These are phyloP conservation scores for Podiceps cristatus DNA, from an alignment of 2,113 vertebrate species.

Conservation along the genomic window DNA sequence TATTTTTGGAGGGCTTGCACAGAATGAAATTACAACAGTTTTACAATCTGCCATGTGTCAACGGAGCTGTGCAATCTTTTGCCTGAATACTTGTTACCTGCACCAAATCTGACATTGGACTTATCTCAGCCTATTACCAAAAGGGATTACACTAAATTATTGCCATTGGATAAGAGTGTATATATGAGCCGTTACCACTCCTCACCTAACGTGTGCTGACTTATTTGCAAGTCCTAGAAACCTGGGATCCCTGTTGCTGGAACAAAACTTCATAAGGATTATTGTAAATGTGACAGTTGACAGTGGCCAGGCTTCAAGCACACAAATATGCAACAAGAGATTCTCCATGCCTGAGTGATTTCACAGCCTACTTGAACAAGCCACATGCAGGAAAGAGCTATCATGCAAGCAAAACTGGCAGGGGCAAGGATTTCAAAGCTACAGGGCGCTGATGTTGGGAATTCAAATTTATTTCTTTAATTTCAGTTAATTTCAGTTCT, in stretches of 20 bases:
- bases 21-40: neutral
- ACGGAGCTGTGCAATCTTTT: neutral
- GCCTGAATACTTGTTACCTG: neutral
- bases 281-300: neutral
- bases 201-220: neutral
- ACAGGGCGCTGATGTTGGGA: neutral
- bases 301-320: neutral
- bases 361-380: neutral
- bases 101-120: neutral
- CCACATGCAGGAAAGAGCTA: neutral
- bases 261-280: neutral
- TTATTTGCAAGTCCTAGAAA: neutral
- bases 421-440: neutral
- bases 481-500: neutral
- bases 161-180: neutral
- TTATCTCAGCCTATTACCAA: neutral
- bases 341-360: neutral
- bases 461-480: neutral
- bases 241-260: neutral
- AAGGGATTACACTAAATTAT: neutral
- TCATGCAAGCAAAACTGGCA: neutral
- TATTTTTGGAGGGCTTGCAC: neutral
- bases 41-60: neutral
- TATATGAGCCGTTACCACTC: rapidly evolving
- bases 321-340: neutral